phyloP scores from a whole-genome alignment of 92 coral and sea anemone genomes.

The Palythoa grandis region DNA sequence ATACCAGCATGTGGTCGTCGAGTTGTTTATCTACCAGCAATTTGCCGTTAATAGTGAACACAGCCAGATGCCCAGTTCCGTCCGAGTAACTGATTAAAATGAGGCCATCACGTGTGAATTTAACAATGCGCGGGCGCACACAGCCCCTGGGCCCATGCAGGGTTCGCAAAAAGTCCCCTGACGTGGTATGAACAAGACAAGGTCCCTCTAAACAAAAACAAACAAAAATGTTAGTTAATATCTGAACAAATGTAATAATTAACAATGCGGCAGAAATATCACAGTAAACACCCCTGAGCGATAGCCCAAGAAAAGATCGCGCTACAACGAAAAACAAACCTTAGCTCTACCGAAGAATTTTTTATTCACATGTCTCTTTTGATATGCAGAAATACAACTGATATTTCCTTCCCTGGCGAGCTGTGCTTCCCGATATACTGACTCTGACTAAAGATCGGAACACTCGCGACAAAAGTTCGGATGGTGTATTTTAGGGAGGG shows the following conservation, averaged over 20 bases:
- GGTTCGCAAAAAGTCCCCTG: constrained; percentile 91
- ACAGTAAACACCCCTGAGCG: background rate
- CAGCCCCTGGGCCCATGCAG: constrained; percentile 91
- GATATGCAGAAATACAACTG: too few relatives aligned
- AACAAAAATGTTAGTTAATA: background rate
- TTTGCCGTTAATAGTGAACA: constrained; percentile 88
- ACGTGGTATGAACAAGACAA: constrained; percentile 83
- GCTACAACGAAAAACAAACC: too few relatives aligned
- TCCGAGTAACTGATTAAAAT: constrained; percentile 93
- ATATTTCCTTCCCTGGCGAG: too few relatives aligned
- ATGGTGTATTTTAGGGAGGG: too few relatives aligned
- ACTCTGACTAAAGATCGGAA: too few relatives aligned
- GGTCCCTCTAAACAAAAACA: constrained; percentile 84
- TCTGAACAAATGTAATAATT: background rate
- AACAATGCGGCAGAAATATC: background rate
- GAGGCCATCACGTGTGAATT: constrained; percentile 80
- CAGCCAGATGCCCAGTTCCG: constrained; percentile 94
- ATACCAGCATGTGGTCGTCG: constrained; percentile 97
- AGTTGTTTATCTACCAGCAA: constrained; percentile 66
- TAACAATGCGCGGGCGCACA: constrained; percentile 87
- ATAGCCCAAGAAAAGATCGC: background rate
- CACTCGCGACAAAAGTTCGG: too few relatives aligned
- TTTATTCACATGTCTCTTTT: too few relatives aligned
- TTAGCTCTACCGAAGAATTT: too few relatives aligned
- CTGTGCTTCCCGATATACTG: too few relatives aligned